phyloP scores from a whole-genome alignment of 2,113 vertebrate genomes.

The Rhegmatorhina hoffmannsi region DNA sequence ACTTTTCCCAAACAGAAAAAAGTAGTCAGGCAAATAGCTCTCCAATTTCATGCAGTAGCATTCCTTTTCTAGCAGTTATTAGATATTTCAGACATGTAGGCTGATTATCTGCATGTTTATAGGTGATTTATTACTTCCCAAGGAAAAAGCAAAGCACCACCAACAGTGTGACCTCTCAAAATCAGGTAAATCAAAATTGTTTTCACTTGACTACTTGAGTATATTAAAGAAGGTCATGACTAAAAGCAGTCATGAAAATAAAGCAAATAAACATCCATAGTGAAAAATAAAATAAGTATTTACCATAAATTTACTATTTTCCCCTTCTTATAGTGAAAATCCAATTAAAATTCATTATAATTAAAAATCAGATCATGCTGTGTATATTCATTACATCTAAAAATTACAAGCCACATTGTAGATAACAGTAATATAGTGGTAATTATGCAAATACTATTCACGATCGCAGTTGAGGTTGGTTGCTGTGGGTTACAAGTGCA shows the following conservation, averaged over 20 bases:
- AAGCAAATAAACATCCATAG: not conserved
- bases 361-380: not conserved
- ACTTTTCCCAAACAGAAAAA: not conserved
- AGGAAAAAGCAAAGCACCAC: not conserved
- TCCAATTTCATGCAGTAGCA: not conserved
- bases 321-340: not conserved
- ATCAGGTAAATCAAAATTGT: not conserved
- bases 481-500: not conserved
- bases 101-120: not conserved
- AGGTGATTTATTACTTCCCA: not conserved
- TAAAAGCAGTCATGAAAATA: not conserved
- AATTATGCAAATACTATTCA: not conserved
- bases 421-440: not conserved
- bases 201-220: not conserved
- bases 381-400: not conserved
- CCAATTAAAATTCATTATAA: not conserved
- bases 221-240: not conserved
- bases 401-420: not conserved
- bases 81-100: not conserved
- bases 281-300: not conserved
- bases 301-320: not conserved
- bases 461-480: not conserved
- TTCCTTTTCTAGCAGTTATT: not conserved
- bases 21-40: not conserved
- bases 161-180: not conserved